Evolutionary conservation across 2,888 invertebrate species (phyloP).

Genomic region (Torymus aiolomorphi): DNA sequence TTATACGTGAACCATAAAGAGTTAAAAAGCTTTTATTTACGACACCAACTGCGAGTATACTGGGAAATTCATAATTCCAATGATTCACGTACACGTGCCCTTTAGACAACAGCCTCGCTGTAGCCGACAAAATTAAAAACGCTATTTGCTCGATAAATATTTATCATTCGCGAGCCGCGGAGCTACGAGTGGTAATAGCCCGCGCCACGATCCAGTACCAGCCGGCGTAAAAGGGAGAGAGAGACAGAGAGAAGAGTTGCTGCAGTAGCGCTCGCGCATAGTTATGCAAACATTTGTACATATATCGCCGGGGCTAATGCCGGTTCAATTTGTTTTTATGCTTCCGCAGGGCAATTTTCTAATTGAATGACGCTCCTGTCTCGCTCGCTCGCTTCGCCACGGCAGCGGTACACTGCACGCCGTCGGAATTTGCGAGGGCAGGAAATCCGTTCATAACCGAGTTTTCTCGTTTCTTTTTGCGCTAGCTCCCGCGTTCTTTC

Average conservation of each 20-base stretch:
- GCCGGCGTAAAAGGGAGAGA: not conserved
- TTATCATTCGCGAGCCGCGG: not conserved
- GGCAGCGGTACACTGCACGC: too few relatives aligned
- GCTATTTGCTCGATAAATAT: constrained; percentile 24
- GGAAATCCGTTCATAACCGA: constrained; percentile 40
- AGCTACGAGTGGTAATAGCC: not conserved
- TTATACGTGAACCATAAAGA: too few relatives aligned
- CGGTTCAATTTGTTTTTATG: constrained; percentile 61
- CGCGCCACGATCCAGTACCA: constrained; percentile 18
- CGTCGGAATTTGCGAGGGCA: constrained; percentile 29
- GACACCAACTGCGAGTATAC: too few relatives aligned
- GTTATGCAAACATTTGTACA: constrained; percentile 58
- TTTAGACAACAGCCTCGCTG: too few relatives aligned
- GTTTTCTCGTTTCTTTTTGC: constrained; percentile 23
- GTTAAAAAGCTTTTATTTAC: too few relatives aligned
- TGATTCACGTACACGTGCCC: too few relatives aligned
- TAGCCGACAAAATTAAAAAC: too few relatives aligned
- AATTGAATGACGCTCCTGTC: constrained; percentile 43
- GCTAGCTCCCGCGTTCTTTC: not conserved
- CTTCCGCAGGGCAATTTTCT: constrained; percentile 55
- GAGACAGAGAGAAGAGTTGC: not conserved
- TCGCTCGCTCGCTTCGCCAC: too few relatives aligned
- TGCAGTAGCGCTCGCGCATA: constrained; percentile 35
- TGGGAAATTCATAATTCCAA: too few relatives aligned
- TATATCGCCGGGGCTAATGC: constrained; percentile 40